Evolutionary conservation across 2,113 vertebrate species (phyloP), one percentile per base, ranked within the genome.

Genomic region (Amia ocellicauda): DNA sequence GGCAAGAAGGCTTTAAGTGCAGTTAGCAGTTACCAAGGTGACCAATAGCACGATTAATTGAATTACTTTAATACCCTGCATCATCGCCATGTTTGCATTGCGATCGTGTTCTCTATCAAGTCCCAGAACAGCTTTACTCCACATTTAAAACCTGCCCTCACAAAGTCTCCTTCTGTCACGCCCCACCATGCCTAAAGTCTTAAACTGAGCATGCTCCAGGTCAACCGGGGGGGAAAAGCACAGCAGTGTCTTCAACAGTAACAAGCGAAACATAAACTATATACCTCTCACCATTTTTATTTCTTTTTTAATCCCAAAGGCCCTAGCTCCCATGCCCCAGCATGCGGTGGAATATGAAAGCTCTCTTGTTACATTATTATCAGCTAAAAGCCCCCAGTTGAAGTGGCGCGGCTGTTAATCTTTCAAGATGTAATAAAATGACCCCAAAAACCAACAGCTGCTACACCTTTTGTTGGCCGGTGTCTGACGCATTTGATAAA

Each of bases 21-120:
- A 58, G 36, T 49, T 8, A 31, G 28, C 29, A 40, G 60, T 62
- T 53, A 31, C 60, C 49, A 31, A 40, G 49, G 49, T 22, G 28
- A 62, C n/a, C 49, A 20, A 13, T 41, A 49, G 27, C 27, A 47
- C 16, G 2, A 40, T 27, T 62, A 52, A 62, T 52, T 51, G 13
- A 62, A 62, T 51, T 51, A 62, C n/a, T n/a, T n/a, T n/a, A n/a
- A n/a, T n/a, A n/a, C n/a, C n/a, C n/a, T n/a, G n/a, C n/a, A n/a
- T n/a, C n/a, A n/a, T n/a, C n/a, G n/a, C n/a, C n/a, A n/a, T n/a
- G n/a, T n/a, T n/a, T n/a, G n/a, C n/a, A n/a, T n/a, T n/a, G n/a
- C n/a, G n/a, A n/a, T n/a, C n/a, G n/a, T n/a, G n/a, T n/a, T n/a
- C n/a, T n/a, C n/a, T n/a, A n/a, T n/a, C n/a, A n/a, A n/a, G n/a